Evolutionary conservation across 2,797 vertebrate genomes (phyloP).

Genomic region (Ceyx erithaca): DNA sequence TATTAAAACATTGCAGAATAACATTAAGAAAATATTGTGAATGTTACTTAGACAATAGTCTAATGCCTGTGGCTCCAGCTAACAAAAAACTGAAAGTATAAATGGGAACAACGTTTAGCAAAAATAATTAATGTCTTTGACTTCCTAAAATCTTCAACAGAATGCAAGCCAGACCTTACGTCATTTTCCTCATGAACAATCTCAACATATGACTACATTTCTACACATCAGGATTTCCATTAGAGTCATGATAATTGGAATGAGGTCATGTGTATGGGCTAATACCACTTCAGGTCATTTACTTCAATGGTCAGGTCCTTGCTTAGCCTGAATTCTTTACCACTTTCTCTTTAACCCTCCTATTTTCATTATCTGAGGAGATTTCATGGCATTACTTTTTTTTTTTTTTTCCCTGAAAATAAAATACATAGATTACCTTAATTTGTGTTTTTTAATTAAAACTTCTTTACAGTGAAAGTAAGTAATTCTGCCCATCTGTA

Average conservation of each 20-base stretch:
- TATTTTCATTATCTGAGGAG: background rate
- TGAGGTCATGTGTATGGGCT: background rate
- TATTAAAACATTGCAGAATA: background rate
- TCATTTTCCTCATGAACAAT: background rate
- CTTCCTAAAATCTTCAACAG: background rate
- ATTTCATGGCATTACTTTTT: background rate
- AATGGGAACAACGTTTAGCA: background rate
- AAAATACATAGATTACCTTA: background rate
- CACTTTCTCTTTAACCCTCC: background rate
- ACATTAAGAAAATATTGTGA: background rate
- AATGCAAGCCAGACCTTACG: background rate
- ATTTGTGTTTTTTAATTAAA: background rate
- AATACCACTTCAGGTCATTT: background rate
- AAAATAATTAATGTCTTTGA: background rate
- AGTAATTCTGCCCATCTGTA: background rate
- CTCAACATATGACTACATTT: background rate
- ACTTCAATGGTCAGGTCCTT: background rate
- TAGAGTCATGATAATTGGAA: background rate
- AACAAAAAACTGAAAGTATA: rapidly evolving
- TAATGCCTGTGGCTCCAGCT: background rate
- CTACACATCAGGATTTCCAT: background rate
- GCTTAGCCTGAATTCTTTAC: background rate
- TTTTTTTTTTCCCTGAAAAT: background rate
- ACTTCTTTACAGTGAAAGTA: background rate
- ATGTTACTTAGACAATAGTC: background rate